Percentiles rank a stretch among this genome's conserved stretches.
Evolutionary conservation across 2,113 vertebrate species (phyloP).

Genomic region (Boleophthalmus pectinirostris): DNA sequence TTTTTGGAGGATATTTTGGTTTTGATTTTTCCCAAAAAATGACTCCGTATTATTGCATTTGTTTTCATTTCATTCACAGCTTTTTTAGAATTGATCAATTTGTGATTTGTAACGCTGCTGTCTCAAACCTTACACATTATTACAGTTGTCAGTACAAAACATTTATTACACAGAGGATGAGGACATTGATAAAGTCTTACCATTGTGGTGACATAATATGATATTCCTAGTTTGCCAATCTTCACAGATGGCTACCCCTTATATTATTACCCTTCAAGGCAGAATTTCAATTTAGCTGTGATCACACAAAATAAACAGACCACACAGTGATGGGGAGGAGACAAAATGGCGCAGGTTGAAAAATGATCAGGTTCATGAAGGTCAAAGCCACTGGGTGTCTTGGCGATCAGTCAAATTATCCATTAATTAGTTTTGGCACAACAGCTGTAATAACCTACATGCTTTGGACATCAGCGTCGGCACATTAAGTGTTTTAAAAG

Average conservation of each 20-base stretch:
- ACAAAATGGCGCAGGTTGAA: slow-evolving; percentile 43
- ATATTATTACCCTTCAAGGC: slow-evolving; percentile 57
- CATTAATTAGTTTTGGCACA: slow-evolving; percentile 85
- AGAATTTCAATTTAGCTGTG: slow-evolving; percentile 59
- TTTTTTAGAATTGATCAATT: neutral
- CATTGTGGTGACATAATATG: slow-evolving; percentile 16
- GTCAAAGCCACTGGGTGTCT: slow-evolving; percentile 84
- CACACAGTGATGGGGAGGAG: slow-evolving; percentile 33
- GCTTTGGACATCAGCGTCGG: slow-evolving; percentile 82
- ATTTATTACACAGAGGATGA: neutral
- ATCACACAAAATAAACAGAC: slow-evolving; percentile 57
- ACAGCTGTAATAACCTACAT: slow-evolving; percentile 80
- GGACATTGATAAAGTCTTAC: slow-evolving; percentile 17
- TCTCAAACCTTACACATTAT: neutral
- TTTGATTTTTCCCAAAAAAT: too few species aligned
- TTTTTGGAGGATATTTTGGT: too few species aligned
- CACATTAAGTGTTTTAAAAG: slow-evolving; percentile 87
- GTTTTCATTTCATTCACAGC: too few species aligned
- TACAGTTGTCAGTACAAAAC: slow-evolving; percentile 12
- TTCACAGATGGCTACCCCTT: slow-evolving; percentile 48
- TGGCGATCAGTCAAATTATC: slow-evolving; percentile 88
- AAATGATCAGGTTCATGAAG: slow-evolving; percentile 76
- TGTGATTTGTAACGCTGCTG: neutral
- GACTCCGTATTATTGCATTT: too few species aligned
- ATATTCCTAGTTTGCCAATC: slow-evolving; percentile 43